Conservation (phyloP, 2,797 vertebrate genomes). For the Sparus aurata region DNA sequence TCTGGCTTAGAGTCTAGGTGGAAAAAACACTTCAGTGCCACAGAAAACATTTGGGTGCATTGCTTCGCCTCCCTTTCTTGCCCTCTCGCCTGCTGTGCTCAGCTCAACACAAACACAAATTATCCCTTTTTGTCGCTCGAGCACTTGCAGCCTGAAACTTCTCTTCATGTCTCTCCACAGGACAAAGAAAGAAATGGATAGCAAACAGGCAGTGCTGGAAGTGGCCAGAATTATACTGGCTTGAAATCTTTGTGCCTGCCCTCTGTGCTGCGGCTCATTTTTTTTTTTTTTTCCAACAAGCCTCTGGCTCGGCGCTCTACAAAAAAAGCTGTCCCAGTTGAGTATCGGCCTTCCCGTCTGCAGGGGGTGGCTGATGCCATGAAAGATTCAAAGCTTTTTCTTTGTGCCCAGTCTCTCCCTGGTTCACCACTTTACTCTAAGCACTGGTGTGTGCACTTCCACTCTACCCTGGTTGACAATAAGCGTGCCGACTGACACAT, state of each 20-base stretch:
- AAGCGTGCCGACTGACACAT: slow-evolving; percentile 24
- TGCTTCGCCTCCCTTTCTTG: neutral
- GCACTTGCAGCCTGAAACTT: slow-evolving; percentile 19
- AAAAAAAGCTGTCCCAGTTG: slow-evolving; percentile 20
- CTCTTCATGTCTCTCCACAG: slow-evolving; percentile 21
- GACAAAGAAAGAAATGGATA: slow-evolving; percentile 18
- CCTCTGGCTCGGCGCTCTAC: slow-evolving; percentile 25
- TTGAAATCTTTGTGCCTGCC: slow-evolving; percentile 17
- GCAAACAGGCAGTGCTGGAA: slow-evolving; percentile 19
- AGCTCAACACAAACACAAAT: slow-evolving; percentile 34
- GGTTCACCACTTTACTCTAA: slow-evolving; percentile 30
- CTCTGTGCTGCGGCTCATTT: slow-evolving; percentile 29
- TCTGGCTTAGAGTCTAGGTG: neutral
- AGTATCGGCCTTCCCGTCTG: slow-evolving; percentile 33
- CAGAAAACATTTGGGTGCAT: slow-evolving; percentile 12
- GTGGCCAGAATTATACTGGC: slow-evolving; percentile 14
- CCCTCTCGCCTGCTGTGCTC: slow-evolving; percentile 26
- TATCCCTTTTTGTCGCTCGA: slow-evolving; percentile 5
- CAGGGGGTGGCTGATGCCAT: slow-evolving; percentile 19
- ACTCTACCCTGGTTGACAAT: slow-evolving; percentile 17
- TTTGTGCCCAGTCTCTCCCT: slow-evolving; percentile 2
- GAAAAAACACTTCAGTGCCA: slow-evolving; percentile 4
- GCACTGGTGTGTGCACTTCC: slow-evolving; percentile 27
- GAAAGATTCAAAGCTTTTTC: slow-evolving; percentile 36
- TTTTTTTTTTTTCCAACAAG: slow-evolving; percentile 32